phyloP scores from a whole-genome alignment of 2,888 invertebrate species.

The Acronicta alni region DNA sequence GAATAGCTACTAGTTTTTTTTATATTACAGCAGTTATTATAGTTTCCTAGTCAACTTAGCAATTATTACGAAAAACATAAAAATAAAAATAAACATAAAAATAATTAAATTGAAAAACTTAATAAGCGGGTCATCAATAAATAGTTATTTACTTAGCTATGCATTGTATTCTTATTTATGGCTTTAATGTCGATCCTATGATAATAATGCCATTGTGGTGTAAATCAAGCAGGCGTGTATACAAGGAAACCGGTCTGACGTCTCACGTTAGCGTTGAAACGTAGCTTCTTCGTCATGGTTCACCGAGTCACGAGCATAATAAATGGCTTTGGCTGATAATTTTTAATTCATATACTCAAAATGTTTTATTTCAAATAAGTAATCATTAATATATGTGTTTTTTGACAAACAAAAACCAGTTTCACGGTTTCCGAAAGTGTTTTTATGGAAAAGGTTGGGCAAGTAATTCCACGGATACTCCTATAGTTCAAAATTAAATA shows the following conservation, averaged over 20 bases:
- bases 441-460: too few relatives aligned
- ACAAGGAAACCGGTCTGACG: conserved; percentile 39
- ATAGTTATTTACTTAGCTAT: conserved; percentile 1
- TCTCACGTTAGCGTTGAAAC: conserved; percentile 21
- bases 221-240: conserved; percentile 22
- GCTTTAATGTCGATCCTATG: conserved; percentile 21
- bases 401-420: too few relatives aligned
- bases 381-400: too few relatives aligned
- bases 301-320: conserved; percentile 7
- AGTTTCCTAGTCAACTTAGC: conserved; percentile 6
- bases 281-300: conserved; percentile 27
- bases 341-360: too few relatives aligned
- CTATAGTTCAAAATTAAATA: too few relatives aligned
- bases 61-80: conserved; percentile 6
- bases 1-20: not conserved
- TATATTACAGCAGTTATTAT: conserved; percentile 11
- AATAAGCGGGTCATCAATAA: not conserved
- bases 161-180: not conserved
- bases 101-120: not conserved
- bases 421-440: too few relatives aligned
- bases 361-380: too few relatives aligned
- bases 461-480: too few relatives aligned
- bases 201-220: conserved; percentile 32
- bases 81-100: not conserved
- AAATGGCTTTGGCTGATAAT: too few relatives aligned